Base-by-base conservation (phyloP, 1,140 invertebrate species). In the Pseudoatta argentina region DNA sequence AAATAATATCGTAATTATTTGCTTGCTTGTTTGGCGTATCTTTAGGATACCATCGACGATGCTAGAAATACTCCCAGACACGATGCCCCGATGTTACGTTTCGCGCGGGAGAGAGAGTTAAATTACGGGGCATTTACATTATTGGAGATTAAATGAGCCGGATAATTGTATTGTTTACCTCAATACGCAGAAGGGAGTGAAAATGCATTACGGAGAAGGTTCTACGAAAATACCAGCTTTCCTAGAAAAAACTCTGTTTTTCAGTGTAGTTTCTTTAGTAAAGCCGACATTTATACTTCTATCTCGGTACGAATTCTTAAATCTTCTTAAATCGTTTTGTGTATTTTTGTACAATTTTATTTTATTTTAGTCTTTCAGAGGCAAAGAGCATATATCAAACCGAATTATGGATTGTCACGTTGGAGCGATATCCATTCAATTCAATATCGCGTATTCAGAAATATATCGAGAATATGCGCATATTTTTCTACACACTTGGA, bases 401-500 rank as follows among this genome's bases (percentile, higher is more conserved):
- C 55, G 66, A 83, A 75, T 83, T 83, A 83, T 83, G 79, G 79
- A 73, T 75, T 83, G 79, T 83, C 69, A 75, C 79, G 79, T 83
- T 73, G 79, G 39, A 55, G 79, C 59, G 69, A 83, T 83, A 83
- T 75, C 27, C 69, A 61, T 83, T 83, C 79, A 83, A 83, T 83
- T 83, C 69, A 83, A 83, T 83, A 83, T 48, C 55, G 69, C 55
- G 55, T 44, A 72, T 73, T 72, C 67, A 8, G 69, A 16, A 75
- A 75, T 39, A 27, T 75, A 83, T 83, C 69, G 79, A 48, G 69
- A 83, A 83, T 83, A 83, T 83, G 79, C 79, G 69, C 79, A 83
- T 83, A 83, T 83, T 83, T 75, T 73, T 27, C 39, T 59, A 75
- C 55, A 83, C 69, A 83, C 79, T 83, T 83, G 69, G 79, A 75